A percentile compares a stretch with the other conserved stretches of the same genome.
Conservation (phyloP, 2,113 vertebrate genomes). For the Cichladusa arquata region DNA sequence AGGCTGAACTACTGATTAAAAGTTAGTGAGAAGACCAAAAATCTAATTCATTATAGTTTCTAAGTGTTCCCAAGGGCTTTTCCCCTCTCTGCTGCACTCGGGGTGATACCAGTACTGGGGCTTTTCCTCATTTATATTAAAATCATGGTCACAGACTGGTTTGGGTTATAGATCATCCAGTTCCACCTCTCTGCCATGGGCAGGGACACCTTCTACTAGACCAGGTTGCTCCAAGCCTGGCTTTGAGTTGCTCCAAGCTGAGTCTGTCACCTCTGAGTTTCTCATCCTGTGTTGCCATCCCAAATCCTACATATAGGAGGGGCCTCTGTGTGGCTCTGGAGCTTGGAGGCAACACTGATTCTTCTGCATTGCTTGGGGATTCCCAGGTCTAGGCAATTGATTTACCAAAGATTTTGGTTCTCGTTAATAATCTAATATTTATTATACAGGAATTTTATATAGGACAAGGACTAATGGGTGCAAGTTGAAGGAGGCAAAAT, state of each 20-base stretch:
- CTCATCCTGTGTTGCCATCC: accelerated
- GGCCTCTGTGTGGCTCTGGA: not conserved
- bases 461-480: not conserved
- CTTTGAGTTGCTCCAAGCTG: not conserved
- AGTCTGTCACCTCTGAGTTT: not conserved
- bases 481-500: not conserved
- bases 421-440: not conserved
- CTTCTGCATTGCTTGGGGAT: not conserved
- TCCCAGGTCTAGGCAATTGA: not conserved
- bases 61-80: not conserved
- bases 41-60: accelerated
- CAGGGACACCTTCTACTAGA: not conserved
- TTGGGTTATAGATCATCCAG: not conserved
- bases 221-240: not conserved
- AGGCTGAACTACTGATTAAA: accelerated
- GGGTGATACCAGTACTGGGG: not conserved
- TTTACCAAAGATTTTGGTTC: not conserved
- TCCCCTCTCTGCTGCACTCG: accelerated
- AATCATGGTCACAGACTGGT: not conserved
- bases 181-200: not conserved
- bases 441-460: not conserved
- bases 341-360: not conserved
- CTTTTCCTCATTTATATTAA: not conserved
- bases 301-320: accelerated
- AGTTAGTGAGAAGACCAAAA: not conserved